Conservation (phyloP, 2,797 vertebrate genomes). For the Trematocara caparti region DNA sequence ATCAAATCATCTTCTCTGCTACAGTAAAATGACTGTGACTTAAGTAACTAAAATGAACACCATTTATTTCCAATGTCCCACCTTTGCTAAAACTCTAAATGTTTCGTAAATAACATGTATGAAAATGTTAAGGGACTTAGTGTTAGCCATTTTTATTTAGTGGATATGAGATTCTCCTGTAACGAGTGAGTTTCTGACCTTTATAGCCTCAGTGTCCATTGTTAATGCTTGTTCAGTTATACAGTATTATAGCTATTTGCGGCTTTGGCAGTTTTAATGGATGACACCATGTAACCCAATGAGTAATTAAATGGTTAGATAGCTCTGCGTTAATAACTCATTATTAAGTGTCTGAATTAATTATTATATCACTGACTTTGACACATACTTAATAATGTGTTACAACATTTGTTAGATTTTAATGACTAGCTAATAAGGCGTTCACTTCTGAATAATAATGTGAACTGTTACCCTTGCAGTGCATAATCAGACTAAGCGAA, state of each 20-base stretch:
- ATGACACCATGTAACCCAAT: slow-evolving; percentile 24
- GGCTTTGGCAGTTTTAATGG: slow-evolving; percentile 26
- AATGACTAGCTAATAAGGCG: slow-evolving; percentile 40
- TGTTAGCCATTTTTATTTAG: neutral
- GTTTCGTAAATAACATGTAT: neutral
- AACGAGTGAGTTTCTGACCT: neutral
- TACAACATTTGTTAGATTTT: slow-evolving; percentile 51
- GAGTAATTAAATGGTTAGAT: slow-evolving; percentile 33
- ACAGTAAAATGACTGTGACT: neutral
- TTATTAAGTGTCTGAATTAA: slow-evolving; percentile 47
- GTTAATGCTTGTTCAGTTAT: neutral
- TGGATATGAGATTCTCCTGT: neutral
- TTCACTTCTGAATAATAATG: slow-evolving; percentile 28
- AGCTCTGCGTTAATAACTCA: slow-evolving; percentile 31
- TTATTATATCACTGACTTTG: slow-evolving; percentile 50
- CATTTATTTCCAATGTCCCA: neutral
- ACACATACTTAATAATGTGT: slow-evolving; percentile 55
- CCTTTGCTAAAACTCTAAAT: neutral
- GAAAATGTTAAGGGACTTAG: neutral
- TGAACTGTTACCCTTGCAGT: slow-evolving; percentile 6
- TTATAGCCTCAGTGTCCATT: neutral
- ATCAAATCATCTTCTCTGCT: accelerated
- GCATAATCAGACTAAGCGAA: neutral
- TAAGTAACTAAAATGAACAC: neutral
- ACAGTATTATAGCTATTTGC: neutral